Conservation (phyloP, 1,140 invertebrate species). For the Ips typographus region DNA sequence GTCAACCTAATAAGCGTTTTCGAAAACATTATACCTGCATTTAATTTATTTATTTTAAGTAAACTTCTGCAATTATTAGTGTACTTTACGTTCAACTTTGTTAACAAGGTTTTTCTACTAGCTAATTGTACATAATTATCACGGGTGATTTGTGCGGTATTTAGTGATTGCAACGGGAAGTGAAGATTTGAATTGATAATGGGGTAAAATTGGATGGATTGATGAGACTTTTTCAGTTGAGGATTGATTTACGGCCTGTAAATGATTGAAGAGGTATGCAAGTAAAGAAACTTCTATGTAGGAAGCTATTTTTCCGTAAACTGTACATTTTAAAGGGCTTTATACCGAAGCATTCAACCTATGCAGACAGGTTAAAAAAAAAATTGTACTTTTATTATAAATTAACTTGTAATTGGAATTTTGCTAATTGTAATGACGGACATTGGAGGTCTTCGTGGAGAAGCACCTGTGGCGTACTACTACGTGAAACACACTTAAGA, state of each 20-base stretch:
- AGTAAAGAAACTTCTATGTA: no score
- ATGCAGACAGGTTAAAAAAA: slow-evolving; percentile 17
- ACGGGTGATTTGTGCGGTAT: slow-evolving; percentile 1
- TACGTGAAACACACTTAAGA: slow-evolving; percentile 4
- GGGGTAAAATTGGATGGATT: not conserved
- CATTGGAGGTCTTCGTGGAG: slow-evolving; percentile 20
- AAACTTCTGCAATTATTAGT: no score
- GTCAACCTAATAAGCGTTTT: no score
- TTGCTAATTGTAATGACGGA: slow-evolving; percentile 29
- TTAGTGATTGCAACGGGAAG: not conserved
- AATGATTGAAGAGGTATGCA: no score
- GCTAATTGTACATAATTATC: no score
- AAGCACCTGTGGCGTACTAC: slow-evolving; percentile 4
- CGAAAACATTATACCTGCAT: not conserved
- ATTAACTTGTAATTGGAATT: slow-evolving; percentile 31
- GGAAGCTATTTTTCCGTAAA: no score
- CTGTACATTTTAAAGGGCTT: not conserved
- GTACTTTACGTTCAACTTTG: no score
- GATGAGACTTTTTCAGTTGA: not conserved
- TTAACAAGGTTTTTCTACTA: no score
- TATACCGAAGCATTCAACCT: slow-evolving; percentile 3
- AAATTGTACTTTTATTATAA: slow-evolving; percentile 31
- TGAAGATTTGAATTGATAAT: slow-evolving; percentile 4
- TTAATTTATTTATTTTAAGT: no score
- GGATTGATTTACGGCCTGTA: not conserved